These are phyloP conservation scores for Macropis europaea DNA, from an alignment of 2,888 invertebrate species.

Conservation along the genomic window DNA sequence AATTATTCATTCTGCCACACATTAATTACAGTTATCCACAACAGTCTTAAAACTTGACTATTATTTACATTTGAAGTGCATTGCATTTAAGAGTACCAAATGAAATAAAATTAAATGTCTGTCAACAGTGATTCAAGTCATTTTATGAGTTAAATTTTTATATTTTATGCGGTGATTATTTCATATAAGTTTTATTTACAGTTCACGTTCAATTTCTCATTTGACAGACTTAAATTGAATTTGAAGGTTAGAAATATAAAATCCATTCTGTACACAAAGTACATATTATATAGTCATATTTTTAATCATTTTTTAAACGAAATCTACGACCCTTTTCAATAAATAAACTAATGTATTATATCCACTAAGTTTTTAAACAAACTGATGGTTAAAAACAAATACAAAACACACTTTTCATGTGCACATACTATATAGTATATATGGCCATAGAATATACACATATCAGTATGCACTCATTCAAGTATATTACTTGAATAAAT, in stretches of 20 bases:
- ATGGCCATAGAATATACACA: too few species aligned
- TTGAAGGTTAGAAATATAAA: constrained; percentile 15
- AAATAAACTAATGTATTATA: background rate
- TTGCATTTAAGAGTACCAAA: background rate
- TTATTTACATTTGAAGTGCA: background rate
- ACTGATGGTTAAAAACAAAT: background rate
- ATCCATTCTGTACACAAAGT: background rate
- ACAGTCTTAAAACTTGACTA: background rate
- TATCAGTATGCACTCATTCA: too few species aligned
- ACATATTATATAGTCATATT: background rate
- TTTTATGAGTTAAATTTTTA: background rate
- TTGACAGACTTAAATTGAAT: background rate
- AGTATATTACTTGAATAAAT: too few species aligned
- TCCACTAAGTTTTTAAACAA: background rate
- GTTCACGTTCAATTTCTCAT: background rate
- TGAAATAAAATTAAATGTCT: background rate
- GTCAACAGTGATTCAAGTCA: background rate
- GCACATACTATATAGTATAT: too few species aligned
- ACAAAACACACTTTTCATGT: background rate
- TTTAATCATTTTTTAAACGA: background rate
- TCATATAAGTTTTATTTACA: background rate
- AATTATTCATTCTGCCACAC: constrained; percentile 75
- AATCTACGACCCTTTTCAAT: background rate
- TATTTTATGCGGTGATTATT: background rate
- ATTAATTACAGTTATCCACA: background rate